Percentiles rank a stretch among this genome's conserved stretches.
These are phyloP conservation scores for Thunnus albacares DNA, from an alignment of 2,797 vertebrate genomes.

Conservation along the genomic window DNA sequence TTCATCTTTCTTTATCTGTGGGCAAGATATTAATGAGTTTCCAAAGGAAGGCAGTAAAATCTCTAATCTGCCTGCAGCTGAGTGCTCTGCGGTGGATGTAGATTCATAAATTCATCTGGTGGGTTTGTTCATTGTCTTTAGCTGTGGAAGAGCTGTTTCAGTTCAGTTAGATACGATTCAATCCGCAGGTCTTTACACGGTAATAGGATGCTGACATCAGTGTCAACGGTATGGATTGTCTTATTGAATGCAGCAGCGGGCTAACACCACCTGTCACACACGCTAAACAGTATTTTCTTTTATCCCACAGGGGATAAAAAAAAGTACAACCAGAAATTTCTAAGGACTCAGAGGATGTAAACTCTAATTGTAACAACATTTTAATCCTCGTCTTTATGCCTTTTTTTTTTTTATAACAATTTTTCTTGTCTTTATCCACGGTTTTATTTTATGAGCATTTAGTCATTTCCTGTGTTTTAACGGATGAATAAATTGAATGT, in stretches of 20 bases:
- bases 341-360: not conserved
- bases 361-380: no score
- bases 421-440: no score
- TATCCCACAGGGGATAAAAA: not conserved
- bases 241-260: not conserved
- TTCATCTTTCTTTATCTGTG: slow-evolving; percentile 16
- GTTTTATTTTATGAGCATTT: no score
- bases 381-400: no score
- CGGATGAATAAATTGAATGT: not conserved
- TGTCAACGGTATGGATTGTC: not conserved
- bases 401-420: no score
- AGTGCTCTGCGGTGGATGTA: not conserved
- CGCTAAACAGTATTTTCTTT: not conserved
- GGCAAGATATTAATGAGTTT: slow-evolving; percentile 34
- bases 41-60: slow-evolving; percentile 16
- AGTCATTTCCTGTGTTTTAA: not conserved
- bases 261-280: not conserved
- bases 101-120: not conserved
- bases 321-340: not conserved
- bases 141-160: no score
- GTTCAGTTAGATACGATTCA: no score
- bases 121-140: not conserved
- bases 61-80: slow-evolving; percentile 10
- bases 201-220: no score
- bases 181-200: no score